These are phyloP conservation scores for Rallus limicola DNA, from an alignment of 2,113 vertebrate genomes.

Conservation along the genomic window DNA sequence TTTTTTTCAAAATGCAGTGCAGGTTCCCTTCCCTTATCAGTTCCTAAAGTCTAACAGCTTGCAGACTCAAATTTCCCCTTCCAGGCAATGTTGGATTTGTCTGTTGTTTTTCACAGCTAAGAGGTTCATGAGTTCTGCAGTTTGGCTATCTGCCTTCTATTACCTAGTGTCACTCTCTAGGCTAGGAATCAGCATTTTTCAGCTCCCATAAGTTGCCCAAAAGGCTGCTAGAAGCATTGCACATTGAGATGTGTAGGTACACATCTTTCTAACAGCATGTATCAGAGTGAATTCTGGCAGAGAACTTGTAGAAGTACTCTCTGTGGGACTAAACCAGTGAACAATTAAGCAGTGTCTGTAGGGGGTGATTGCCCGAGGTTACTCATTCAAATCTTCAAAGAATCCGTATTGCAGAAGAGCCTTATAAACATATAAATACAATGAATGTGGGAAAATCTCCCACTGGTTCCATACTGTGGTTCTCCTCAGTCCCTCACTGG, in stretches of 20 bases:
- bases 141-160: constrained; percentile 86
- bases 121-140: constrained; percentile 81
- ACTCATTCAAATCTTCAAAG: background rate
- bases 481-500: background rate
- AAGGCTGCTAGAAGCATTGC: constrained; percentile 75
- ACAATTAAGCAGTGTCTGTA: constrained; percentile 58
- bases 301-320: constrained; percentile 53
- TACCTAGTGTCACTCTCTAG: constrained; percentile 78
- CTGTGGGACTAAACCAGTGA: constrained; percentile 35
- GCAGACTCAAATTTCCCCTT: constrained; percentile 90
- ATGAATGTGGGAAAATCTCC: background rate
- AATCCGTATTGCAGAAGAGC: constrained; percentile 8
- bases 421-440: background rate
- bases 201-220: constrained; percentile 77
- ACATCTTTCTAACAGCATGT: constrained; percentile 1
- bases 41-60: constrained; percentile 88
- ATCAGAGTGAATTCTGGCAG: constrained; percentile 23
- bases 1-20: constrained; percentile 78
- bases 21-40: constrained; percentile 87
- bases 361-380: constrained; percentile 25
- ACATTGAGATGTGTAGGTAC: constrained; percentile 47
- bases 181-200: constrained; percentile 78
- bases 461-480: background rate
- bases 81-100: constrained; percentile 84
- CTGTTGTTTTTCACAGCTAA: constrained; percentile 86